Evolutionary conservation across 2,888 invertebrate genomes (phyloP), one percentile per base, ranked within the genome.

Genomic region (Lacanobia oleracea): DNA sequence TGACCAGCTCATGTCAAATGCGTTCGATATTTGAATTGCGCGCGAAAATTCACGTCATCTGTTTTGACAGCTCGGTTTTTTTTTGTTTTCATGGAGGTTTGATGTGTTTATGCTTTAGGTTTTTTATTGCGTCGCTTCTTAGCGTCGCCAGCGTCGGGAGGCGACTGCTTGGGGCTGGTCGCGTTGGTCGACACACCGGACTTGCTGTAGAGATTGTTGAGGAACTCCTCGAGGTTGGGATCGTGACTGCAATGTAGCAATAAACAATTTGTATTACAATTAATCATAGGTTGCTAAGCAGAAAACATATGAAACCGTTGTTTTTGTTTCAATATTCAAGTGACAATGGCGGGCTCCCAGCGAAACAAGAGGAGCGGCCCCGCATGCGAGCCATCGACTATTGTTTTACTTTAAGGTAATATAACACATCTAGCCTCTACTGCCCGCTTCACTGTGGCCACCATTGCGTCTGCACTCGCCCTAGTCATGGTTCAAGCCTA

Each of bases 201-300:
- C 89, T 98, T 97, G 89, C 97, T 97, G 94, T 98, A 98, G 81
- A 98, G 94, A 88, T 97, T 98, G 94, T 98, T 98, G 86, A 98
- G 96, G 91, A 98, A 97, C 93, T 98, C 98, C 91, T 98, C 98
- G 81, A 98, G 96, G 91, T 98, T 98, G 57, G 97, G 97, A 87
- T 98, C 98, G 88, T 97, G 97, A 81, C 97, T 97, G 92, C 0
- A 79, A 81, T 0, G 43, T 43, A 18, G 9, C 14, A 54, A 40
- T 59, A 16, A 56, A 21, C 21, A 3, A 59, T 40, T 16, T 40
- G 14, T 59, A 14, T 40, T n/a, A 27, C 27, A 27, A 27, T 7
- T 37, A 57, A 40, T 59, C 2, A 37, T 10, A 18, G 8, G 21
- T 9, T 51, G 21, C 10, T 21, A 21, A 21, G 51, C n/a, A 21